Evolutionary conservation across 2,797 vertebrate species (phyloP).

Genomic region (Chloroceryle amazona): DNA sequence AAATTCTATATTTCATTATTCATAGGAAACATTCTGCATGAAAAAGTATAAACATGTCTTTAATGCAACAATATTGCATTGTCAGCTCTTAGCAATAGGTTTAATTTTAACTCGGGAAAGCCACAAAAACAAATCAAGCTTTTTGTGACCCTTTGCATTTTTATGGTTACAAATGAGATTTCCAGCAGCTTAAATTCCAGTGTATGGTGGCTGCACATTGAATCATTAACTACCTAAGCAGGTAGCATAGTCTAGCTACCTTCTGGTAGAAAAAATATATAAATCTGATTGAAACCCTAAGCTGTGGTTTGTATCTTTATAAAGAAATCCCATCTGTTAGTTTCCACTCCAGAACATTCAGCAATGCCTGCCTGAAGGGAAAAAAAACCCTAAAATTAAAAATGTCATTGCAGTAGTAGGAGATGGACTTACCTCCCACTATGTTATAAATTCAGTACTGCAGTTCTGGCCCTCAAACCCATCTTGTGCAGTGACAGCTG

Average conservation of each 20-base stretch:
- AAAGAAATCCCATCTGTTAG: slow-evolving; percentile 76
- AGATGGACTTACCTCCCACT: slow-evolving; percentile 28
- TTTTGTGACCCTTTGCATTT: slow-evolving; percentile 74
- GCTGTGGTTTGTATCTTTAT: slow-evolving; percentile 65
- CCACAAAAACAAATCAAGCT: slow-evolving; percentile 74
- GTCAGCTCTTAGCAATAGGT: slow-evolving; percentile 69
- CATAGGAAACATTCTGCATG: slow-evolving; percentile 57
- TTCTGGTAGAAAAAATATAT: slow-evolving; percentile 35
- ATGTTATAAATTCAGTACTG: slow-evolving; percentile 40
- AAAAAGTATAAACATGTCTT: slow-evolving; percentile 69
- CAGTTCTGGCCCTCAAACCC: slow-evolving; percentile 12
- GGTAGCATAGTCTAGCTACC: slow-evolving; percentile 49
- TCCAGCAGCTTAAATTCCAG: slow-evolving; percentile 72
- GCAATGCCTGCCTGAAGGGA: slow-evolving; percentile 59
- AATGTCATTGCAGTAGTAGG: not conserved
- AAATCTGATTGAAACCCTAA: slow-evolving; percentile 57
- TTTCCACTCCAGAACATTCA: slow-evolving; percentile 70
- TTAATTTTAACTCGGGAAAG: slow-evolving; percentile 76
- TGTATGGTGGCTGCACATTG: slow-evolving; percentile 61
- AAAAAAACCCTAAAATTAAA: slow-evolving; percentile 35
- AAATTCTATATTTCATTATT: slow-evolving; percentile 59
- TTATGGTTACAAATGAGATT: slow-evolving; percentile 78
- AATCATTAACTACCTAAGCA: slow-evolving; percentile 79
- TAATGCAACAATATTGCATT: slow-evolving; percentile 51
- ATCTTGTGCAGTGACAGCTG: not conserved